Percentiles rank a stretch among this genome's conserved stretches.
Conservation (phyloP, 2,113 vertebrate species). For the Vombatus ursinus region DNA sequence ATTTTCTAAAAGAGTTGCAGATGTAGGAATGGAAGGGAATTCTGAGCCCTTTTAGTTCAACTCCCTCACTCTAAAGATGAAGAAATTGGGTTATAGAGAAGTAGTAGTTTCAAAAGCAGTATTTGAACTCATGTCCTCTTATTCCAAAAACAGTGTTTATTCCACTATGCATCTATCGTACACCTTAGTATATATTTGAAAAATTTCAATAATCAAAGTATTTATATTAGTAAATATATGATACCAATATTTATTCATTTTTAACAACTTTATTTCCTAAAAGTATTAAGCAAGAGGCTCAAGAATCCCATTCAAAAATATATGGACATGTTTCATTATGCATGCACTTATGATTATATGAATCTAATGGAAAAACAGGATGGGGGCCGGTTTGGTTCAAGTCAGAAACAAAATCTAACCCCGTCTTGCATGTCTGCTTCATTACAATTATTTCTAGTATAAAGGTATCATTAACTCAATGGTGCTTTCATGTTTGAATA, state of each 20-base stretch:
- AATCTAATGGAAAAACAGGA: background rate
- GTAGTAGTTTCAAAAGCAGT: background rate
- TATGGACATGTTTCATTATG: background rate
- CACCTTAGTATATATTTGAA: background rate
- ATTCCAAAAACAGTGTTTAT: background rate
- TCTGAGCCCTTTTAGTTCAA: background rate
- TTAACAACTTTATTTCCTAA: background rate
- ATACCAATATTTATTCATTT: background rate
- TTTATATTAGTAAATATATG: background rate
- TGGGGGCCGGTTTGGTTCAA: background rate
- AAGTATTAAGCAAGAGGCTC: background rate
- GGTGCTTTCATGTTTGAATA: slow-evolving; percentile 19
- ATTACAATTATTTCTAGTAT: background rate
- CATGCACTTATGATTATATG: slow-evolving; percentile 1
- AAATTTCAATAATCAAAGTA: background rate
- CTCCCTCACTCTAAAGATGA: background rate
- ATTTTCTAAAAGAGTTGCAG: background rate
- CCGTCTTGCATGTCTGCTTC: background rate
- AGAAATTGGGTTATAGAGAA: background rate
- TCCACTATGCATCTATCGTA: background rate
- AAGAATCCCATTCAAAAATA: slow-evolving; percentile 40
- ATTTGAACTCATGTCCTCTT: background rate
- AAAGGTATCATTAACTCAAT: background rate
- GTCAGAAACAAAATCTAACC: slow-evolving; percentile 4
- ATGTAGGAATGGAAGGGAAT: background rate